Base-by-base conservation (phyloP, 2,113 vertebrate species). In the Phrynosoma blainvillii region DNA sequence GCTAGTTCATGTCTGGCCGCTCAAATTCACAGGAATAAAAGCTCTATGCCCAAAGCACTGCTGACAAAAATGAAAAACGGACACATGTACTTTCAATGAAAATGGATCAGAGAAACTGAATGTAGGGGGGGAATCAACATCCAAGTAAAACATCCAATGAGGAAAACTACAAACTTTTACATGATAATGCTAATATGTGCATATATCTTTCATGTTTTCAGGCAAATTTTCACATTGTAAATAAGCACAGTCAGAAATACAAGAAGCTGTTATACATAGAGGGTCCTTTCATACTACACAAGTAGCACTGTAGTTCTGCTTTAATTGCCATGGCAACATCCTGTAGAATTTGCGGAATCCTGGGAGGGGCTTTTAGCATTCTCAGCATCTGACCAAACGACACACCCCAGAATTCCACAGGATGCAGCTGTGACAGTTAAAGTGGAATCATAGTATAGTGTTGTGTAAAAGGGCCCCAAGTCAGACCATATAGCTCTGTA, bases 1-100 rank as follows among this genome's bases (percentile, higher is more conserved):
- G 47, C 65, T 78, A 4, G 1, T 5, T 8, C 1, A 0, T 4
- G 11, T 32, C 14, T 1, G 23, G n/a, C 10, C 47, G 25, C 73
- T 70, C 79, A n/a, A 59, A 75, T 68, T 68, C 71, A 68, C 32
- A 85, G 71, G 47, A 82, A 82, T 75, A 82, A 82, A 82, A 76
- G 79, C 71, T 68, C 59, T 76, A 23, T 85, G 56, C 71, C 59
- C 56, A 89, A 56, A 85, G 74, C 23, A 68, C 32, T 11, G 18
- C 27, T 11, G 18, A 14, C 65, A 25, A 59, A 56, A 85, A 88
- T 71, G 66, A 79, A 90, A 8, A 5, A 93, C 54, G 30, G 21
- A 8, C 20, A 23, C 40, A 76, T 21, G 62, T 86, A 16, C 21
- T 4, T 13, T 65, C 59, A 32, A 81, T 86, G 30, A 86, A 89